Conservation (phyloP, 2,888 invertebrate genomes). For the Drosophila kokeensis region DNA sequence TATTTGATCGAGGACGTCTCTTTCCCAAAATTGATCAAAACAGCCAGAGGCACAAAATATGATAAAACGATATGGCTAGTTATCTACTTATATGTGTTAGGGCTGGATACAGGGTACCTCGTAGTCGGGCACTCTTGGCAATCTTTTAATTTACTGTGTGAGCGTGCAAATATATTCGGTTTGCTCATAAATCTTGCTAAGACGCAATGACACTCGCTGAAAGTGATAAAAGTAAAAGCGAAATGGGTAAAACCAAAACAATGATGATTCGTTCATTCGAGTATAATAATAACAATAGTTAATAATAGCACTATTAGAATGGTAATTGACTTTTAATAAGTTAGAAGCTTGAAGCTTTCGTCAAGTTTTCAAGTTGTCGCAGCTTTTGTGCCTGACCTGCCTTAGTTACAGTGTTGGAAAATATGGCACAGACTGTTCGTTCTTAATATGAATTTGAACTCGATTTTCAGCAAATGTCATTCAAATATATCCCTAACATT, state of each 20-base stretch:
- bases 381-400: neutral
- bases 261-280: neutral
- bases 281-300: neutral
- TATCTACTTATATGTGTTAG: neutral
- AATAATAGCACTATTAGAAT: neutral
- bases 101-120: neutral
- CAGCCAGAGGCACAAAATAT: neutral
- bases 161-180: slow-evolving; percentile 10
- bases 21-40: neutral
- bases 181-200: slow-evolving; percentile 5
- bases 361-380: neutral
- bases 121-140: neutral
- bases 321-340: neutral
- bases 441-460: neutral
- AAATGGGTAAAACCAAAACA: neutral
- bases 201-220: slow-evolving; percentile 44
- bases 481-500: slow-evolving; percentile 25
- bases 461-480: slow-evolving; percentile 38
- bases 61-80: neutral
- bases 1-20: neutral
- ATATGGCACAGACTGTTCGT: neutral
- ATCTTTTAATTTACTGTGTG: neutral
- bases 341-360: neutral
- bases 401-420: neutral
- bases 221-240: neutral